phyloP scores from a whole-genome alignment of 2,113 vertebrate genomes.

The Zeus faber region DNA sequence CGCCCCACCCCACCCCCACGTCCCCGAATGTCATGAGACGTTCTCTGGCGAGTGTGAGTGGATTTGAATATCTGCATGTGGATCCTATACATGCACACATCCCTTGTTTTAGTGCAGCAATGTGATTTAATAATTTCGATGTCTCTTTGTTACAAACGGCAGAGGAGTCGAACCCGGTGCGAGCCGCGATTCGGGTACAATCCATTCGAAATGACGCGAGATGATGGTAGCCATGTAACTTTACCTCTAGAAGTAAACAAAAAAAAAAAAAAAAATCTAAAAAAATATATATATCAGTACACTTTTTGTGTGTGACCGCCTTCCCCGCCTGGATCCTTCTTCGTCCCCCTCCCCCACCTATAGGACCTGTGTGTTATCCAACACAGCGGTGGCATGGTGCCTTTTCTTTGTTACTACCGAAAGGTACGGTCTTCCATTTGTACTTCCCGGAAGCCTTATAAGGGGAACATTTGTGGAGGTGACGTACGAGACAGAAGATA shows the following conservation, averaged over 20 bases:
- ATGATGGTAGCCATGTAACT: constrained; percentile 60
- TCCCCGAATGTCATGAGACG: no score
- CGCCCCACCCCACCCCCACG: no score
- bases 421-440: constrained; percentile 76
- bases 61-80: constrained; percentile 49
- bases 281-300: no score
- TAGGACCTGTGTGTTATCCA: constrained; percentile 63
- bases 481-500: constrained; percentile 42
- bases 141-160: constrained; percentile 37
- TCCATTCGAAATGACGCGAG: constrained; percentile 30
- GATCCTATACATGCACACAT: constrained; percentile 47
- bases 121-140: constrained; percentile 19
- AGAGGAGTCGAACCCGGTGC: constrained; percentile 39
- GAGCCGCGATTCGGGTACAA: constrained; percentile 33
- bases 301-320: constrained; percentile 53
- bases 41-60: constrained; percentile 26
- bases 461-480: constrained; percentile 29
- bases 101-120: constrained; percentile 24
- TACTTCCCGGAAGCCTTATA: constrained; percentile 73
- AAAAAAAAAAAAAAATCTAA: no score
- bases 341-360: constrained; percentile 36
- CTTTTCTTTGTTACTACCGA: constrained; percentile 73
- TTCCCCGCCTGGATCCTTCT: constrained; percentile 45
- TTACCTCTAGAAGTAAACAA: constrained; percentile 61
- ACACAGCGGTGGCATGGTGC: constrained; percentile 71